phyloP scores from a whole-genome alignment of 2,888 invertebrate species.

The Cyaniris semiargus region DNA sequence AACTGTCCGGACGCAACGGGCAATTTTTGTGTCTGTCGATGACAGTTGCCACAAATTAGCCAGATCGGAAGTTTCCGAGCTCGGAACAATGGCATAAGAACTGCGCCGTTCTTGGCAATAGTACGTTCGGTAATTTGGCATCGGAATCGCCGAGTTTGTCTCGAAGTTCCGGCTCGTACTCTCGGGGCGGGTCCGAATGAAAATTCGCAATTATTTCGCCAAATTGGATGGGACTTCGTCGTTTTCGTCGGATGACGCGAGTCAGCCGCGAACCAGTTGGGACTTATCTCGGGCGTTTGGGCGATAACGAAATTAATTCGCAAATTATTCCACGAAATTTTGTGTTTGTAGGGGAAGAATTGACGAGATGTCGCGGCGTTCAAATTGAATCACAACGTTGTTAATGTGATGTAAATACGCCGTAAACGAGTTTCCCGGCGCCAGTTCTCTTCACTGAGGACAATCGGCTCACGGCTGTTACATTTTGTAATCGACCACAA shows the following conservation, averaged over 20 bases:
- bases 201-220: constrained; percentile 49
- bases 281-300: constrained; percentile 15
- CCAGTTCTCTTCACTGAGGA: not conserved
- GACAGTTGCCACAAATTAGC: constrained; percentile 19
- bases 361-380: not conserved
- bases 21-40: constrained; percentile 17
- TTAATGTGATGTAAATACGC: not conserved
- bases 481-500: not conserved
- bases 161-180: constrained; percentile 38
- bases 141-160: constrained; percentile 42
- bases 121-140: constrained; percentile 44
- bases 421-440: not conserved
- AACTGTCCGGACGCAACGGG: not conserved
- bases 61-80: not conserved
- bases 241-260: constrained; percentile 39
- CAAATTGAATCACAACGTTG: not conserved
- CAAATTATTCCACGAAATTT: constrained; percentile 20
- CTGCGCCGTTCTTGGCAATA: constrained; percentile 38
- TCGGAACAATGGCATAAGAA: constrained; percentile 6
- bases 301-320: constrained; percentile 26
- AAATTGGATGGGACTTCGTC: constrained; percentile 45
- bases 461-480: not conserved
- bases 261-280: constrained; percentile 34
- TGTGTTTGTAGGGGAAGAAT: not conserved
- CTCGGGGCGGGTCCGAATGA: constrained; percentile 44